Conservation (phyloP, 2,113 vertebrate species). For the Corythaeola cristata region DNA sequence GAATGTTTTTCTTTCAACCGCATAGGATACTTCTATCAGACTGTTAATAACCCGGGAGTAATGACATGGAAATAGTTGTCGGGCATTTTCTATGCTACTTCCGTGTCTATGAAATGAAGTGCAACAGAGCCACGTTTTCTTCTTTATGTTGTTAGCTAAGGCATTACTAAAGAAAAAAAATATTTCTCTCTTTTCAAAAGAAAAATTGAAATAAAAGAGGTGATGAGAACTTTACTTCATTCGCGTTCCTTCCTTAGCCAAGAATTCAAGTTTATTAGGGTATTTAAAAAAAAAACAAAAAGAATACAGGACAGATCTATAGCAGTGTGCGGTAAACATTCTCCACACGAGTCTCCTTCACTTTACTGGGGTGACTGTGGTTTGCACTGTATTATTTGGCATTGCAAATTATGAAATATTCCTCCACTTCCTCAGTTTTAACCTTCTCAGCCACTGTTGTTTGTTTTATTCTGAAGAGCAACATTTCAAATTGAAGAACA, state of each 20-base stretch:
- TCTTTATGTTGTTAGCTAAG: background rate
- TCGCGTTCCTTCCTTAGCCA: background rate
- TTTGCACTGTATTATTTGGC: background rate
- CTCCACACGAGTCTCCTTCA: background rate
- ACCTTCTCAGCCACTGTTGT: background rate
- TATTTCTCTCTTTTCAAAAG: background rate
- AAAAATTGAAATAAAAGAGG: background rate
- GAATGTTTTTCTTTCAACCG: conserved; percentile 20
- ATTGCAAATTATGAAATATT: background rate
- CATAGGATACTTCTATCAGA: background rate
- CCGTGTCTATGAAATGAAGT: background rate
- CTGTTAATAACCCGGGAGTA: background rate
- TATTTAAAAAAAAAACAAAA: background rate
- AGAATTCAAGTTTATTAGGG: background rate
- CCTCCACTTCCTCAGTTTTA: background rate
- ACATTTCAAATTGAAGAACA: background rate
- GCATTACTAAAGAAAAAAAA: background rate
- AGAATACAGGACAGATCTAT: background rate
- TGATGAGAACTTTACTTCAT: background rate
- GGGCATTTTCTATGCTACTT: background rate
- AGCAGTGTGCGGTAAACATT: background rate
- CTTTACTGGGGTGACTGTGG: background rate
- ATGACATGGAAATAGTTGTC: background rate
- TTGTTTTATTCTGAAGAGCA: background rate
- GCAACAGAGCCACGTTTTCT: background rate